These are phyloP conservation scores for Chlorospingus flavigularis DNA, from an alignment of 2,797 vertebrate species.

Conservation along the genomic window DNA sequence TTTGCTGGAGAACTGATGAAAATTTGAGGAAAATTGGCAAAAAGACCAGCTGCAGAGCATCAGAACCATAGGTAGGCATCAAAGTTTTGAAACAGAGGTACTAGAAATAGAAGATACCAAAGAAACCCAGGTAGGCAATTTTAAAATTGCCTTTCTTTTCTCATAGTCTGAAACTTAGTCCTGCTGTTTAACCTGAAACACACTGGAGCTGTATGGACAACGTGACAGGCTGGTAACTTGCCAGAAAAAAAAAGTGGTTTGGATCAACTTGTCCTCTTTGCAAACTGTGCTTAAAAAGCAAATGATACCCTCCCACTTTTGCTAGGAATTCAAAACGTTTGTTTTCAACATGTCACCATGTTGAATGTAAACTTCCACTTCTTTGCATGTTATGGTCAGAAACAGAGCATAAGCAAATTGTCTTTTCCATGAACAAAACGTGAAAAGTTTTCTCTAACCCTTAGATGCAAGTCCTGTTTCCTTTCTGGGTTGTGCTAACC, in stretches of 20 bases:
- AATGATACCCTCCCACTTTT: not conserved
- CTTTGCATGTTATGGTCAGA: not conserved
- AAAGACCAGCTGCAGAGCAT: not conserved
- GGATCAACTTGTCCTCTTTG: not conserved
- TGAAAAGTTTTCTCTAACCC: not conserved
- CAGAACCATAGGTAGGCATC: not conserved
- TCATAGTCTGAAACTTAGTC: not conserved
- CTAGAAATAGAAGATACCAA: not conserved
- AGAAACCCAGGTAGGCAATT: not conserved
- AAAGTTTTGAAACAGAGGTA: not conserved
- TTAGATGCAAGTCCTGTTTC: too few relatives aligned
- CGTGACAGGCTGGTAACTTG: fast-evolving
- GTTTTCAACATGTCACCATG: not conserved
- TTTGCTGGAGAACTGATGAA: not conserved
- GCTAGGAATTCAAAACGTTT: not conserved
- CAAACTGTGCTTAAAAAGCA: not conserved
- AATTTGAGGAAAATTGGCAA: not conserved
- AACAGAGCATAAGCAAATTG: not conserved
- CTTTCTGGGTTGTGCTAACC: too few relatives aligned
- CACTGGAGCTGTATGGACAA: not conserved
- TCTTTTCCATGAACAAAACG: not conserved
- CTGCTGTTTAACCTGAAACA: not conserved
- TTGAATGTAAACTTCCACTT: not conserved
- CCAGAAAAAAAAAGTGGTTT: not conserved
- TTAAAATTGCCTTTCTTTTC: not conserved